Conservation (phyloP, 2,113 vertebrate genomes). For the Lampris incognitus region DNA sequence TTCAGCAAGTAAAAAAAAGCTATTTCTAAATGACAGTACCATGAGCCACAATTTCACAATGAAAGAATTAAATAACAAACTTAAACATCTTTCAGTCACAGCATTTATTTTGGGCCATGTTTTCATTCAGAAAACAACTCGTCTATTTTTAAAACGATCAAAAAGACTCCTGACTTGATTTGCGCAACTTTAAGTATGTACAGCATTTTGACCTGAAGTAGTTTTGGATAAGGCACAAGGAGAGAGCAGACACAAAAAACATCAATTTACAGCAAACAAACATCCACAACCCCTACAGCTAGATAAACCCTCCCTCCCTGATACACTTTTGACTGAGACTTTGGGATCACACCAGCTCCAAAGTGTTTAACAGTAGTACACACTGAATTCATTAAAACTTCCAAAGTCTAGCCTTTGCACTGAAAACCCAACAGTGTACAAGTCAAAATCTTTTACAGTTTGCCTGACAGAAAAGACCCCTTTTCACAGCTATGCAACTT, state of each 20-base stretch:
- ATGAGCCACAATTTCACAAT: conserved; percentile 82
- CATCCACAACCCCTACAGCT: conserved; percentile 78
- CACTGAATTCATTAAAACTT: conserved; percentile 73
- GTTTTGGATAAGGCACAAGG: conserved; percentile 96
- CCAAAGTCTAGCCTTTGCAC: conserved; percentile 72
- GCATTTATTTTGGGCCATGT: conserved; percentile 83
- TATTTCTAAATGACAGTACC: conserved; percentile 83
- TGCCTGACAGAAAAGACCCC: conserved; percentile 55
- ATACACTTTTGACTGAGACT: conserved; percentile 78
- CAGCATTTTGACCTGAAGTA: conserved; percentile 89
- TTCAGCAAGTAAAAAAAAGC: conserved; percentile 72
- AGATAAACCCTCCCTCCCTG: conserved; percentile 80
- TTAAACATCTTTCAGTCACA: conserved; percentile 86
- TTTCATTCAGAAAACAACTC: conserved; percentile 74
- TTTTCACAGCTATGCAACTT: conserved; percentile 79
- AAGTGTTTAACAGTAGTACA: conserved; percentile 87
- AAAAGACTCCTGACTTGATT: conserved; percentile 75
- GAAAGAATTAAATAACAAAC: conserved; percentile 85
- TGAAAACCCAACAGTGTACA: conserved; percentile 73
- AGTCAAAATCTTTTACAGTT: conserved; percentile 69
- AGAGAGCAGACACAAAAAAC: conserved; percentile 77
- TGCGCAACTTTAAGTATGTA: conserved; percentile 80
- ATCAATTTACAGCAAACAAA: conserved; percentile 71
- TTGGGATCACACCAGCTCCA: conserved; percentile 76
- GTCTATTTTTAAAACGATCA: conserved; percentile 69